Base-by-base conservation (phyloP, 2,113 vertebrate species). In the Leucoraja erinaceus region DNA sequence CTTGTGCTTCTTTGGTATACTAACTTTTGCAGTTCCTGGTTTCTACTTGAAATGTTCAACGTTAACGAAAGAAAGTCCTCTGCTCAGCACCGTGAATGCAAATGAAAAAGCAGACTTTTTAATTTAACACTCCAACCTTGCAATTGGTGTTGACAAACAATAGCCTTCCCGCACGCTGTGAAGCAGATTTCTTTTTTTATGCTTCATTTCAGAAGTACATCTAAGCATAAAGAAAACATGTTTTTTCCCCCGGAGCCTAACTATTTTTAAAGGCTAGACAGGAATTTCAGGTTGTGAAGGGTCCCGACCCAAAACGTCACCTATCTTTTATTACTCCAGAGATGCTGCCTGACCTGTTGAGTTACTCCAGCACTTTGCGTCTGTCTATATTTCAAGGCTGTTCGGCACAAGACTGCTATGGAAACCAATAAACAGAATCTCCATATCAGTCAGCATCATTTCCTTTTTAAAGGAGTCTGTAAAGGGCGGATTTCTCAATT, bases 361-460 rank as follows among this genome's bases (percentile, higher is more conserved):
- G 38, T 47, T 47, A 47, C 38, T 47, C 38, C 38, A 47, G 38
- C 38, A 3, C 38, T 47, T 47, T 47, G 38, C 38, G 38, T 47
- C 38, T 47, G 38, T 47, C 11, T 68, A 38, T 91, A 25, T 91
- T 72, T 72, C 47, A 91, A 91, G 70, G 66, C 38, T 74, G 70
- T 72, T 72, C 33, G 25, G 18, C 38, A 91, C 4, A 68, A 70
- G 47, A 47, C 38, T 70, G 68, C 90, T 91, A 91, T 91, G 90
- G 90, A 91, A 91, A 91, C 90, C 7, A 18, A 28, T 31, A 72
- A 72, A 91, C 68, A 91, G 88, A 91, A 91, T n/a, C 14, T 31
- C 83, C 28, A 61, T 86, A 63, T 18, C 59, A 66, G 59, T 61
- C n/a, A 38, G 68, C 66, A 91, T 74, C 12, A 91, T 91, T 54